These are phyloP conservation scores for Solenopsis invicta DNA, from an alignment of 1,140 invertebrate species.

Conservation along the genomic window DNA sequence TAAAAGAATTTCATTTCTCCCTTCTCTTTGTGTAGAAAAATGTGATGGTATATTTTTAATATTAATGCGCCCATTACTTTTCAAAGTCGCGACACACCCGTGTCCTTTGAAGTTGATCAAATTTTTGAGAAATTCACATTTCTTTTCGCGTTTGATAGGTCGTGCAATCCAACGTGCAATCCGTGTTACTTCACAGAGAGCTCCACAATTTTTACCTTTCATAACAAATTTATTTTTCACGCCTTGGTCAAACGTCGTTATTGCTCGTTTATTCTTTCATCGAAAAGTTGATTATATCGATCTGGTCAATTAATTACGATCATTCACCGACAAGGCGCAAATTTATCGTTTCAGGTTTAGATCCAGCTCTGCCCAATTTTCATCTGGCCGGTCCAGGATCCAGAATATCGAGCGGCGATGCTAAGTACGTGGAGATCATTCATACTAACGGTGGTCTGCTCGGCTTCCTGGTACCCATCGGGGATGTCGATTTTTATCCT, in stretches of 20 bases:
- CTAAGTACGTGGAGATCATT: slow-evolving; percentile 86
- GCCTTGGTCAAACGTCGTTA: not conserved
- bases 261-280: not conserved
- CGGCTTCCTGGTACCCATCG: slow-evolving; percentile 78
- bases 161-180: not conserved
- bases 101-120: not conserved
- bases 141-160: not conserved
- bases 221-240: not conserved
- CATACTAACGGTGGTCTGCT: slow-evolving; percentile 84
- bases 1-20: not conserved
- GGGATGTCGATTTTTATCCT: slow-evolving; percentile 88
- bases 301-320: not conserved
- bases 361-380: slow-evolving; percentile 87
- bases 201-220: not conserved
- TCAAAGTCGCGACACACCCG: not conserved
- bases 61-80: not conserved
- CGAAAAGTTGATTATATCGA: not conserved
- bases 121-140: not conserved
- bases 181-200: not conserved
- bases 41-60: not conserved
- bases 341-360: slow-evolving; percentile 81
- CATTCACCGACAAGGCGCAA: not conserved
- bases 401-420: slow-evolving; percentile 82
- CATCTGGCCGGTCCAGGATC: slow-evolving; percentile 63
- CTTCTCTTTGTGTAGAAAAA: not conserved